Conservation (phyloP, 2,888 invertebrate genomes). For the Bugulina stolonifera region DNA sequence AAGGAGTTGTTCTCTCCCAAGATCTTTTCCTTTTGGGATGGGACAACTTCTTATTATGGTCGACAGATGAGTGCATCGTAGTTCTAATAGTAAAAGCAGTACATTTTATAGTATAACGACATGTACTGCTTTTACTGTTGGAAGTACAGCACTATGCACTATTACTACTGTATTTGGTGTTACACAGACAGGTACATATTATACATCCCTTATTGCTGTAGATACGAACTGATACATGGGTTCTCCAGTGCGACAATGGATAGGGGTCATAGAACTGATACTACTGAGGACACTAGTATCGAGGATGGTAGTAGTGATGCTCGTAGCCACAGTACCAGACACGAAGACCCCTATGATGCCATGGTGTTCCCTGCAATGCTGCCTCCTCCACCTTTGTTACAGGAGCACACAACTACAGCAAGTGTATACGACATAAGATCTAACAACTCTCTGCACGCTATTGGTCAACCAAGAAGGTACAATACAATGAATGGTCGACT, state of each 20-base stretch:
- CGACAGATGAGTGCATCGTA: too few species aligned
- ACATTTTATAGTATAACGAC: too few species aligned
- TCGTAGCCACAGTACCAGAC: constrained; percentile 11
- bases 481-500: constrained; percentile 3
- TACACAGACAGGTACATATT: too few species aligned
- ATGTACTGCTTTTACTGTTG: too few species aligned
- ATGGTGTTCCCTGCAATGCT: not conserved
- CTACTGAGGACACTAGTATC: constrained; percentile 7
- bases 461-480: not conserved
- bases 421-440: constrained; percentile 4
- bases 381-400: not conserved
- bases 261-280: constrained; percentile 6
- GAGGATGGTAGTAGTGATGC: constrained; percentile 20
- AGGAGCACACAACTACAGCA: constrained; percentile 13
- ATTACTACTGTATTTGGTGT: too few species aligned
- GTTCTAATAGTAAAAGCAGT: too few species aligned
- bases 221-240: constrained; percentile 19
- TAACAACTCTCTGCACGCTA: not conserved
- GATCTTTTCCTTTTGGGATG: too few species aligned
- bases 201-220: too few species aligned
- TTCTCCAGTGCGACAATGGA: not conserved
- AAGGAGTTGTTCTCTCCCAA: too few species aligned
- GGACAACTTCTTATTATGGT: too few species aligned
- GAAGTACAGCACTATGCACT: too few species aligned
- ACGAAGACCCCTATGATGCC: constrained; percentile 1